These are phyloP conservation scores for Meandrina meandrites DNA, from an alignment of 92 coral and sea anemone species.

Conservation along the genomic window DNA sequence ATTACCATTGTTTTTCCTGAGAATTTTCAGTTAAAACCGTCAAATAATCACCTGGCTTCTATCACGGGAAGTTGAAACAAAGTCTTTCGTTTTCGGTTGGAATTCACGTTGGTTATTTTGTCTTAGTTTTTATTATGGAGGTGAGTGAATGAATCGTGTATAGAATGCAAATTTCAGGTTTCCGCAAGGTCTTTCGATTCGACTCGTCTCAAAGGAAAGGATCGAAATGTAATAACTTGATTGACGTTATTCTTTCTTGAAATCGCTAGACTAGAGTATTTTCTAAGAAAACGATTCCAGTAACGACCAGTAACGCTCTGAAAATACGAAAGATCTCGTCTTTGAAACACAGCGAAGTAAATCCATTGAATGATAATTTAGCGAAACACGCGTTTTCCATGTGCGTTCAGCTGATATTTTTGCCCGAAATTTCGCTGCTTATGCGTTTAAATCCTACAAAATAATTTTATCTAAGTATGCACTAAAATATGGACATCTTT, in stretches of 20 bases:
- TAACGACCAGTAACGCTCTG: neutral
- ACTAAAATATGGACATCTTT: neutral
- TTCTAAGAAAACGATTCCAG: neutral
- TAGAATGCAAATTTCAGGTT: neutral
- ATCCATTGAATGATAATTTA: neutral
- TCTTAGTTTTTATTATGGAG: conserved; percentile 29
- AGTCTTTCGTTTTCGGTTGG: neutral
- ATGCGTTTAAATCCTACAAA: neutral
- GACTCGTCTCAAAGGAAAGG: neutral
- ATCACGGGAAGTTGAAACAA: conserved; percentile 2
- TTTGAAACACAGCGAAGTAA: neutral
- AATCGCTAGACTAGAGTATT: no score
- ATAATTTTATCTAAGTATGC: neutral
- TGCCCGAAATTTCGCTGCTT: neutral
- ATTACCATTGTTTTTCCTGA: conserved; percentile 1
- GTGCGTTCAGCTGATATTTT: conserved; percentile 13
- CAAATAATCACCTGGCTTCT: neutral
- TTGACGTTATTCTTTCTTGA: neutral
- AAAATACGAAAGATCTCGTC: neutral
- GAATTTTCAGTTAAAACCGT: conserved; percentile 19
- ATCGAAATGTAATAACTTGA: neutral
- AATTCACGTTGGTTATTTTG: neutral
- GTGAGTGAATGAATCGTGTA: conserved; percentile 28
- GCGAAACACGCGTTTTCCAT: conserved; percentile 36
- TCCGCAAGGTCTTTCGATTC: neutral